Evolutionary conservation across 2,797 vertebrate genomes (phyloP).

Genomic region (Syndactyla subalaris): DNA sequence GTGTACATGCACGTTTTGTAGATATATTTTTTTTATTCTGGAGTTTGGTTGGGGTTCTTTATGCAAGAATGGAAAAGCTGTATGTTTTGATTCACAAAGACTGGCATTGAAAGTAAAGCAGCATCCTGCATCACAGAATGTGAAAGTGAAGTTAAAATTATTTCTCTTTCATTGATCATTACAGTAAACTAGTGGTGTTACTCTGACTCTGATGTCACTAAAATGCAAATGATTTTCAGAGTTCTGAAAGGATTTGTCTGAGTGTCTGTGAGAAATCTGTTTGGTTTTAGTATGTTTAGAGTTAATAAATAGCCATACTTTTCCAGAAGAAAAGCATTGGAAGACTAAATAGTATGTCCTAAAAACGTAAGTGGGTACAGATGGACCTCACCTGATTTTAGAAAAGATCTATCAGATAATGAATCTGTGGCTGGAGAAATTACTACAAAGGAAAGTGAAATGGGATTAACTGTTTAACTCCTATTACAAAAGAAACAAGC

Average conservation of each 20-base stretch:
- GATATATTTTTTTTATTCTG: not conserved
- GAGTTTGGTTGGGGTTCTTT: not conserved
- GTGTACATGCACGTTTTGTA: not conserved
- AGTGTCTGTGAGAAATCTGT: not conserved
- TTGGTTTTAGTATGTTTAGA: slow-evolving; percentile 24
- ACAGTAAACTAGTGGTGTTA: slow-evolving; percentile 37
- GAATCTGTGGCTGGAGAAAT: not conserved
- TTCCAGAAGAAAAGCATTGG: slow-evolving; percentile 17
- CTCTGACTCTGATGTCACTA: not conserved
- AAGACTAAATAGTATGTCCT: slow-evolving; percentile 24
- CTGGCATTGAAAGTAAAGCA: slow-evolving; percentile 1
- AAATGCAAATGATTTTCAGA: slow-evolving; percentile 57
- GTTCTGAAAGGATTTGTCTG: slow-evolving; percentile 22
- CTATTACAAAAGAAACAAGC: not conserved
- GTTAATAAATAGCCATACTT: not conserved
- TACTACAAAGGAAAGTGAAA: not conserved
- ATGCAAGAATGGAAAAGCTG: not conserved
- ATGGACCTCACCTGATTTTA: slow-evolving; percentile 35
- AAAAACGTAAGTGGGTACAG: slow-evolving; percentile 26
- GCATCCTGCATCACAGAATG: not conserved
- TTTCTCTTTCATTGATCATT: slow-evolving; percentile 64
- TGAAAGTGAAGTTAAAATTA: slow-evolving; percentile 61
- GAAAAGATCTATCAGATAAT: not conserved
- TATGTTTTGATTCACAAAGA: not conserved
- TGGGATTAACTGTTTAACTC: slow-evolving; percentile 20